Conservation (phyloP, 2,113 vertebrate species). For the Tychaedon coryphoeus region DNA sequence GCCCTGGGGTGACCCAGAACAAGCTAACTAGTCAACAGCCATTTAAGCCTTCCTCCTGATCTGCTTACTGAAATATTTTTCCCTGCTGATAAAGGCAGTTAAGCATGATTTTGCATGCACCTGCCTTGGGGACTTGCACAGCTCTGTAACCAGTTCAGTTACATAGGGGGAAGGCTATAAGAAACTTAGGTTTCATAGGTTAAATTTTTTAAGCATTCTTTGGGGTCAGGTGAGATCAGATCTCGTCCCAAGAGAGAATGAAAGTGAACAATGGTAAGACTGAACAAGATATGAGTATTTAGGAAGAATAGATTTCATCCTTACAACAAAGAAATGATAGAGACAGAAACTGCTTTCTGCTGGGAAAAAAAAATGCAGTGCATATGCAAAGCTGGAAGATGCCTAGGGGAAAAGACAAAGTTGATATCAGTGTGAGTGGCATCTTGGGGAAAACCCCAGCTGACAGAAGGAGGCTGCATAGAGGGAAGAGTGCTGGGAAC, state of each 20-base stretch:
- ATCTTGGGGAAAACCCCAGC: slow-evolving; percentile 68
- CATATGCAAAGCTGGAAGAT: slow-evolving; percentile 54
- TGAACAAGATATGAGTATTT: not conserved
- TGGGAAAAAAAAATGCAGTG: not conserved
- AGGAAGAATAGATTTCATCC: not conserved
- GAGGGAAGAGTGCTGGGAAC: slow-evolving; percentile 49
- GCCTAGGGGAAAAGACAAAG: slow-evolving; percentile 53
- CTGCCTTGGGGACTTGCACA: slow-evolving; percentile 24
- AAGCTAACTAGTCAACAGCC: not conserved
- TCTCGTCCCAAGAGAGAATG: not conserved
- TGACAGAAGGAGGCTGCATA: slow-evolving; percentile 61
- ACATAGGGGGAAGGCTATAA: not conserved
- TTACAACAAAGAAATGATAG: not conserved
- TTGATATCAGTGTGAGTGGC: slow-evolving; percentile 60
- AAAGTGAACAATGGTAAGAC: not conserved
- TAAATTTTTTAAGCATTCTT: not conserved
- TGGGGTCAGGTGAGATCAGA: not conserved
- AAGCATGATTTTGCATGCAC: not conserved
- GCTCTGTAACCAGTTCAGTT: not conserved
- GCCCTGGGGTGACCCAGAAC: not conserved
- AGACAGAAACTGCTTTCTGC: slow-evolving; percentile 23
- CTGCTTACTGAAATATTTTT: not conserved
- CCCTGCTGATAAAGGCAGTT: not conserved
- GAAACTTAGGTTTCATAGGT: not conserved
- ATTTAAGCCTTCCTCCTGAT: not conserved